A percentile compares a stretch with the other conserved stretches of the same genome.
Conservation (phyloP, 2,888 invertebrate genomes). For the Lacanobia oleracea region DNA sequence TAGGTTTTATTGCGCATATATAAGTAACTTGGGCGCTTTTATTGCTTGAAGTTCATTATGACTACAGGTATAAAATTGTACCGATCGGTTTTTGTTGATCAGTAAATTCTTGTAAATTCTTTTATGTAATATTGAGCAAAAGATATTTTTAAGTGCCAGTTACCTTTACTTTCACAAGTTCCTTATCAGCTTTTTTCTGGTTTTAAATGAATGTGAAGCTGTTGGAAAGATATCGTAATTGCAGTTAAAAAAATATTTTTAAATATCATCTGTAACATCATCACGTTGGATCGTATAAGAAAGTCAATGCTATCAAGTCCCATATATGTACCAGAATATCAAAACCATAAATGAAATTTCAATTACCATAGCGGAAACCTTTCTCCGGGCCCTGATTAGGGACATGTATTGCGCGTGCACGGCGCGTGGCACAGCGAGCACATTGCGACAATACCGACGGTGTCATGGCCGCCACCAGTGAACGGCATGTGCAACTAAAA, state of each 20-base stretch:
- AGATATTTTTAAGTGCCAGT: not conserved
- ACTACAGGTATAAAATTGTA: constrained; percentile 14
- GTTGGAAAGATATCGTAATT: too few relatives aligned
- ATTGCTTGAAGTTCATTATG: constrained; percentile 17
- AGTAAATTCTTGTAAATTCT: constrained; percentile 16
- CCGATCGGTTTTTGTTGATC: not conserved
- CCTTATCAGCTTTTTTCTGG: constrained; percentile 12
- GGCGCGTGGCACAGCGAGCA: constrained; percentile 59
- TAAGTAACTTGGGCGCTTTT: constrained; percentile 12
- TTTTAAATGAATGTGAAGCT: constrained; percentile 10
- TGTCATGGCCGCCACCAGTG: constrained; percentile 86
- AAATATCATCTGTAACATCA: not conserved
- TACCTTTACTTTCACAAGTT: constrained; percentile 37
- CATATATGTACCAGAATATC: constrained; percentile 10
- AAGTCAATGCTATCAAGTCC: not conserved
- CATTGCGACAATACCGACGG: constrained; percentile 84
- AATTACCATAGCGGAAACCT: constrained; percentile 55
- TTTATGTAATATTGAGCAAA: constrained; percentile 36
- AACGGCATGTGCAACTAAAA: constrained; percentile 75
- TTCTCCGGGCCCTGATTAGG: constrained; percentile 60
- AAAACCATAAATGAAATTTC: constrained; percentile 28
- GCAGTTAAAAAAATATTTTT: not conserved
- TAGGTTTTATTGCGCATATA: constrained; percentile 23
- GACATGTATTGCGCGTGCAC: constrained; percentile 33
- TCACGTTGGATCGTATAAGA: not conserved